Percentiles rank a stretch among this genome's conserved stretches.
These are phyloP conservation scores for Pantherophis alleghaniensis DNA, from an alignment of 2,797 vertebrate species.

Conservation along the genomic window DNA sequence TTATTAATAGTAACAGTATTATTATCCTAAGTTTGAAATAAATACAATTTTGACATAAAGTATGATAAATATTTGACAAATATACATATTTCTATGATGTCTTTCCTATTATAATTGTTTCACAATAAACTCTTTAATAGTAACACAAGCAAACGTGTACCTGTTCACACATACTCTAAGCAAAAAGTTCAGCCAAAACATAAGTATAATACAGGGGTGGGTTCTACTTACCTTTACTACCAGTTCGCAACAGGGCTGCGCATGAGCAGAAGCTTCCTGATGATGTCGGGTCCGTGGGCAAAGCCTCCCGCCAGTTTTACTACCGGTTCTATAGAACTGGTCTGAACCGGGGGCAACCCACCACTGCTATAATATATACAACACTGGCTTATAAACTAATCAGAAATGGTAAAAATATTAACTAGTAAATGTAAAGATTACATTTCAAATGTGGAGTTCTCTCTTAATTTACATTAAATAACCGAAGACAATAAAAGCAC, in stretches of 20 bases:
- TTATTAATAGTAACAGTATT: not conserved
- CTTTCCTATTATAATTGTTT: not conserved
- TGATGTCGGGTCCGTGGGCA: too few species aligned
- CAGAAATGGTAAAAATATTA: not conserved
- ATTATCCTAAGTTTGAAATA: not conserved
- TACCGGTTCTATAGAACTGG: too few species aligned
- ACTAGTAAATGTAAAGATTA: not conserved
- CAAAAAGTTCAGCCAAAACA: not conserved
- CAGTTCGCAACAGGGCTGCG: too few species aligned
- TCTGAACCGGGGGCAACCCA: too few species aligned
- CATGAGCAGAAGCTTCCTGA: too few species aligned
- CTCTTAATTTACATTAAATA: not conserved
- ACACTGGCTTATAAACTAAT: not conserved
- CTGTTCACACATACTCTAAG: not conserved
- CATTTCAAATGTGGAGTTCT: not conserved
- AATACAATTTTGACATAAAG: not conserved
- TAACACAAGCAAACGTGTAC: not conserved
- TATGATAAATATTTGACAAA: not conserved
- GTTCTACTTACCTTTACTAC: too few species aligned
- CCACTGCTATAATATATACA: not conserved
- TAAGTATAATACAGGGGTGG: not conserved
- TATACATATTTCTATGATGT: not conserved
- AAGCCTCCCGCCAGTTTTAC: too few species aligned
- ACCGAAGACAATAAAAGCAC: not conserved
- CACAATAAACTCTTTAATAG: not conserved